A percentile compares a stretch with the other conserved stretches of the same genome.
Evolutionary conservation across 1,140 invertebrate genomes (phyloP).

Genomic region (Aricia agestis): DNA sequence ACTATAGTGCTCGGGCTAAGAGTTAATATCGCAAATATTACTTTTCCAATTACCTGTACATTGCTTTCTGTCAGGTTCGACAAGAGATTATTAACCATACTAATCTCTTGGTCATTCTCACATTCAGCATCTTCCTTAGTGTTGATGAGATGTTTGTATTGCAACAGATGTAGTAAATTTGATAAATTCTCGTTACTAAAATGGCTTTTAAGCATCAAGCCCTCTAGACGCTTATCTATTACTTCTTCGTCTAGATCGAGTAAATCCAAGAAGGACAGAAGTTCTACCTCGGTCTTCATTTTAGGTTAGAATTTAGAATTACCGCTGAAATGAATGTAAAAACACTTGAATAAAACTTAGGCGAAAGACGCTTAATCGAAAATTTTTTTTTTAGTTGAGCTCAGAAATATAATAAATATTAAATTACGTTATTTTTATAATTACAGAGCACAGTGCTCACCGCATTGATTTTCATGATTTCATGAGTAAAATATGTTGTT

Average conservation of each 20-base stretch:
- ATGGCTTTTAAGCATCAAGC: conserved; percentile 42
- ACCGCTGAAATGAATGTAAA: no score
- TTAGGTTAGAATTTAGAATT: conserved; percentile 17
- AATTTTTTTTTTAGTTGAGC: no score
- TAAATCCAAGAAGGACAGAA: conserved; percentile 59
- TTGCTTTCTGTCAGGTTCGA: conserved; percentile 39
- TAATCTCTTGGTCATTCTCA: conserved; percentile 50
- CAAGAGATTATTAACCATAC: conserved; percentile 50
- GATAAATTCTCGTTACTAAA: conserved; percentile 44
- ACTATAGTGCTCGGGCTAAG: conserved; percentile 43
- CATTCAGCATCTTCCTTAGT: conserved; percentile 50
- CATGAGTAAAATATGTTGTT: no score
- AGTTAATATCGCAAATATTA: conserved; percentile 44
- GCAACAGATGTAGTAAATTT: conserved; percentile 44
- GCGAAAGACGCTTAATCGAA: no score
- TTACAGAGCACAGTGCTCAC: no score
- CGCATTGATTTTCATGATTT: no score
- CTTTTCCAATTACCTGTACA: conserved; percentile 45
- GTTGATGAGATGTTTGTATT: conserved; percentile 63
- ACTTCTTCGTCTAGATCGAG: conserved; percentile 62
- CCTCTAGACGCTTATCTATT: conserved; percentile 43
- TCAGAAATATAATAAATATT: no score
- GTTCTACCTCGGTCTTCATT: conserved; percentile 36
- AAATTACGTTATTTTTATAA: no score
- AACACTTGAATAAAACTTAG: no score